Evolutionary conservation across 2,888 invertebrate species (phyloP).

Genomic region (Lochmaea crataegi): DNA sequence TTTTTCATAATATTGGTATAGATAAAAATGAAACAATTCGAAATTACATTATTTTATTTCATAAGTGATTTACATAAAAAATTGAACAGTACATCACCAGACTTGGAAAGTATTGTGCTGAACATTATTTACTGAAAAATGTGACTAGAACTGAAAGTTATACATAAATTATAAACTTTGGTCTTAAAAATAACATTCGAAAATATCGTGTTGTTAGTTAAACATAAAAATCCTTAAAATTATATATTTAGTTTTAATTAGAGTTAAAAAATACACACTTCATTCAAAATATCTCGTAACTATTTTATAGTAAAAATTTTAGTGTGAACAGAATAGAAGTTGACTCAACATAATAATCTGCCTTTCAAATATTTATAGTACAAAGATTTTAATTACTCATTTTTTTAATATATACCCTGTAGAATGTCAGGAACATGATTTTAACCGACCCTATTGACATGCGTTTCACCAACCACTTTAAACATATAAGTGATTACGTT

Average conservation of each 20-base stretch:
- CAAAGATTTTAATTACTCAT: background rate
- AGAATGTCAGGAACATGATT: background rate
- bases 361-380: background rate
- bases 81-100: conserved; percentile 44
- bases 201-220: conserved; percentile 37
- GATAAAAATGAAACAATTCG: conserved; percentile 31
- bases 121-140: conserved; percentile 48
- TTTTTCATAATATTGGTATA: background rate
- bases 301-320: background rate
- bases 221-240: conserved; percentile 33
- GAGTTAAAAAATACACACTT: conserved; percentile 25
- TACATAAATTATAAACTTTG: conserved; percentile 47
- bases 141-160: conserved; percentile 54
- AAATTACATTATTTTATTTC: conserved; percentile 48
- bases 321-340: background rate
- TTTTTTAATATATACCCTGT: background rate
- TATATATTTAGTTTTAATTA: conserved; percentile 19
- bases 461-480: background rate
- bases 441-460: background rate
- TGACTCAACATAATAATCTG: background rate
- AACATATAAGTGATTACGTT: no score
- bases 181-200: conserved; percentile 42
- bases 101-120: conserved; percentile 48
- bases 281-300: background rate
- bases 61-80: conserved; percentile 45